Evolutionary conservation across 2,888 invertebrate genomes (phyloP).

Genomic region (Dynastes hyllus): DNA sequence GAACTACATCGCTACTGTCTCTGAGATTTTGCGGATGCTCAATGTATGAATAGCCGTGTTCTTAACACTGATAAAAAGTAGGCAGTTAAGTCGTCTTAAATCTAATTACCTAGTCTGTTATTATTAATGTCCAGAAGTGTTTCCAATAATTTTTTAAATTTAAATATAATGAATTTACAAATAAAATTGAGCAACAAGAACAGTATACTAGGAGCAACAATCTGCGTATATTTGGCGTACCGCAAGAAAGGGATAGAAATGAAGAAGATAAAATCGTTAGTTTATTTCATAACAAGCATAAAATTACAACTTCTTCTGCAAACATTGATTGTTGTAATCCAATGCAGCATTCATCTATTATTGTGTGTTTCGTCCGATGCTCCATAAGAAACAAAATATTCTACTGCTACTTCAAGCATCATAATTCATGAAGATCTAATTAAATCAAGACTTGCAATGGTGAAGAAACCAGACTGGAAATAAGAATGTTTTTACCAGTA

Average conservation of each 20-base stretch:
- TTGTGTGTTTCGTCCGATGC: not conserved
- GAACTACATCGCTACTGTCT: no score
- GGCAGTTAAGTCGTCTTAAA: no score
- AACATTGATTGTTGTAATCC: conserved; percentile 17
- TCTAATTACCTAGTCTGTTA: no score
- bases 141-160: no score
- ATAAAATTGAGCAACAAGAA: not conserved
- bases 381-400: not conserved
- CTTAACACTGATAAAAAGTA: no score
- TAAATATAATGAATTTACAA: not conserved
- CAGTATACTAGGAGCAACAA: conserved; percentile 17
- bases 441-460: not conserved
- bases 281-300: not conserved
- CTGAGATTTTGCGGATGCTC: no score
- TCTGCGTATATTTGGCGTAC: conserved; percentile 13
- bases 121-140: no score
- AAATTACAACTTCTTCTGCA: not conserved
- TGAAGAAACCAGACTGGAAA: not conserved
- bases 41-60: no score
- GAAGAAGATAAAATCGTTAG: not conserved
- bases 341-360: not conserved
- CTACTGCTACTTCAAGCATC: not conserved
- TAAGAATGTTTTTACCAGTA: not conserved
- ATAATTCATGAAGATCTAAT: not conserved
- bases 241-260: not conserved